phyloP scores from a whole-genome alignment of 2,113 vertebrate species.

The Tragelaphus imberbis region DNA sequence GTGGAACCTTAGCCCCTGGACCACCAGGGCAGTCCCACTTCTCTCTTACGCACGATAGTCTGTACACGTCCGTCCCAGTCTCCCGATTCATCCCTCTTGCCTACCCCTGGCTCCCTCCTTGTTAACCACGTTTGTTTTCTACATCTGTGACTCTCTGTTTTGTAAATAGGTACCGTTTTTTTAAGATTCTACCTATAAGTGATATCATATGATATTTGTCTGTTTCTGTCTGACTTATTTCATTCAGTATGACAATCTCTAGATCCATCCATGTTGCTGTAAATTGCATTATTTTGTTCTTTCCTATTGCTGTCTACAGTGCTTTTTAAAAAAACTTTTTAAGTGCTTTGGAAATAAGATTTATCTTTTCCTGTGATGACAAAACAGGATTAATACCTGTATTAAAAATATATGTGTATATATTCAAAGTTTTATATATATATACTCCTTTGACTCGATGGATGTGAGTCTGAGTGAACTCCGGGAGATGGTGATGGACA shows the following conservation, averaged over 20 bases:
- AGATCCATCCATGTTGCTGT: neutral
- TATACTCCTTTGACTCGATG: neutral
- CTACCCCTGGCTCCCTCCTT: neutral
- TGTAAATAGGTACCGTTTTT: neutral
- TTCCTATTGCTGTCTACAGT: neutral
- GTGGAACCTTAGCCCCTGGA: neutral
- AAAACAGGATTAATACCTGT: neutral
- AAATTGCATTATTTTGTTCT: neutral
- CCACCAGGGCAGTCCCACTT: neutral
- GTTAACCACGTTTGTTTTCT: neutral
- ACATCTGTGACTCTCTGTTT: neutral
- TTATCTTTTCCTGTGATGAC: neutral
- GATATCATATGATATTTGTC: neutral
- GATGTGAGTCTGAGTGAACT: too few relatives aligned
- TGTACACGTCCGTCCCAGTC: rapidly evolving
- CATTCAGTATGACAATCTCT: neutral
- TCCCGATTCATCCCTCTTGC: neutral
- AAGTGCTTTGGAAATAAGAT: neutral
- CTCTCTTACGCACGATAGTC: neutral
- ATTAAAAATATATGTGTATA: neutral
- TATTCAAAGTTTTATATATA: neutral
- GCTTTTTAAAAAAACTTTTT: neutral
- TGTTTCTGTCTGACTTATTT: neutral
- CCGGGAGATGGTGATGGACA: too few relatives aligned
- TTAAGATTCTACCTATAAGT: neutral